Conservation (phyloP, 2,888 invertebrate species). For the Heliconius aoede region DNA sequence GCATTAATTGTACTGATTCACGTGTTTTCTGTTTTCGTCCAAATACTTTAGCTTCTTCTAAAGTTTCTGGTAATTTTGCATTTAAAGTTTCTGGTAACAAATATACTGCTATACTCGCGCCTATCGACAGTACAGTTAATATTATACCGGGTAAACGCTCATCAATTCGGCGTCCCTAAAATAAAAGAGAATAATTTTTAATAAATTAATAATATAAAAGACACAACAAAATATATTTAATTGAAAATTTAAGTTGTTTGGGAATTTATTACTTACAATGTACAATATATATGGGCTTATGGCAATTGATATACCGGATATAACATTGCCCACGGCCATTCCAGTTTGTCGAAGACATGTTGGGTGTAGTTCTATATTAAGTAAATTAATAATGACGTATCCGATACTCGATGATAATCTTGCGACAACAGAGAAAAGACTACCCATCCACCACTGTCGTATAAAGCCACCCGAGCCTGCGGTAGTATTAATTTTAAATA, state of each 20-base stretch:
- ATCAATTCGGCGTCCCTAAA: constrained; percentile 62
- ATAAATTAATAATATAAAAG: background rate
- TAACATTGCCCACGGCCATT: constrained; percentile 83
- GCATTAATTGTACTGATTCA: constrained; percentile 12
- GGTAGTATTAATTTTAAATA: background rate
- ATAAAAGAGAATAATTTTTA: constrained; percentile 31
- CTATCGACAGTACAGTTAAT: constrained; percentile 64
- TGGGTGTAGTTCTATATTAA: constrained; percentile 87
- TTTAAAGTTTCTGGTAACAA: constrained; percentile 86
- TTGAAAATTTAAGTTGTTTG: background rate
- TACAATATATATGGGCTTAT: constrained; percentile 85
- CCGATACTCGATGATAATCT: constrained; percentile 82
- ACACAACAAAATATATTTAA: background rate
- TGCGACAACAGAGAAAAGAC: constrained; percentile 70
- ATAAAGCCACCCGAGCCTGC: constrained; percentile 50
- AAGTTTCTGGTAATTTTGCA: constrained; percentile 85
- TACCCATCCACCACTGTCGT: constrained; percentile 59
- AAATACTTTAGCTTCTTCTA: constrained; percentile 84
- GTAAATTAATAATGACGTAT: constrained; percentile 84
- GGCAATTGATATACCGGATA: constrained; percentile 82
- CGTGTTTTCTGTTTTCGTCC: constrained; percentile 62
- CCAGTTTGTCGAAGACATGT: constrained; percentile 87
- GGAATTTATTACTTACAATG: constrained; percentile 68
- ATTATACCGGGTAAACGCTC: constrained; percentile 57
- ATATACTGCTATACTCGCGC: constrained; percentile 75